Conservation (phyloP, 2,888 invertebrate genomes). For the Danaus chrysippus region DNA sequence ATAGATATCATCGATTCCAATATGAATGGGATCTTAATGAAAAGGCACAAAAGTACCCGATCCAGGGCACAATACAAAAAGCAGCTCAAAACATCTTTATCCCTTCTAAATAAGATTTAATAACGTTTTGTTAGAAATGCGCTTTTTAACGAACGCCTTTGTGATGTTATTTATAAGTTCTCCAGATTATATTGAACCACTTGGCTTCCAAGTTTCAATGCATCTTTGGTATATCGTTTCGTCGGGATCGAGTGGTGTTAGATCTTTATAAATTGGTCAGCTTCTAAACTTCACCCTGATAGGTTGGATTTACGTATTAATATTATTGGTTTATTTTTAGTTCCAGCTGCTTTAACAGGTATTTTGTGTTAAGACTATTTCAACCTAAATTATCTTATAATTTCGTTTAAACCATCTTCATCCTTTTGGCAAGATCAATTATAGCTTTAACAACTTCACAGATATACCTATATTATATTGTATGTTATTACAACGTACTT, state of each 20-base stretch:
- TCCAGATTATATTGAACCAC: slow-evolving; percentile 42
- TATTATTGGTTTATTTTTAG: slow-evolving; percentile 36
- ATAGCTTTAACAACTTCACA: too few species aligned
- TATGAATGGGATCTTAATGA: slow-evolving; percentile 36
- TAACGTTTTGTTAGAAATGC: slow-evolving; percentile 70
- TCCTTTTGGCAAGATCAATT: neutral
- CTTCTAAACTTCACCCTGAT: slow-evolving; percentile 45
- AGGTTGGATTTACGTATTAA: slow-evolving; percentile 63
- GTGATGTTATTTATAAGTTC: slow-evolving; percentile 47
- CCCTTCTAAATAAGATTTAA: slow-evolving; percentile 65
- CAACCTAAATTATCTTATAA: neutral
- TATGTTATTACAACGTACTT: too few species aligned
- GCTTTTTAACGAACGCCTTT: slow-evolving; percentile 64
- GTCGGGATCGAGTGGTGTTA: slow-evolving; percentile 27
- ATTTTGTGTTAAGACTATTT: too few species aligned
- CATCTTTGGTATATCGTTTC: slow-evolving; percentile 12
- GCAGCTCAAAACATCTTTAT: slow-evolving; percentile 51
- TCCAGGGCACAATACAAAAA: slow-evolving; percentile 42
- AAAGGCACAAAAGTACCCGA: slow-evolving; percentile 48
- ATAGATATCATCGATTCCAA: slow-evolving; percentile 33
- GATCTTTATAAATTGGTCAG: slow-evolving; percentile 46
- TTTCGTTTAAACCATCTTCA: neutral
- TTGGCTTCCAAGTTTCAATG: slow-evolving; percentile 25
- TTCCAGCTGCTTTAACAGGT: neutral
- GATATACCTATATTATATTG: too few species aligned